Evolutionary conservation across 2,797 vertebrate species (phyloP).

Genomic region (Choloepus didactylus): DNA sequence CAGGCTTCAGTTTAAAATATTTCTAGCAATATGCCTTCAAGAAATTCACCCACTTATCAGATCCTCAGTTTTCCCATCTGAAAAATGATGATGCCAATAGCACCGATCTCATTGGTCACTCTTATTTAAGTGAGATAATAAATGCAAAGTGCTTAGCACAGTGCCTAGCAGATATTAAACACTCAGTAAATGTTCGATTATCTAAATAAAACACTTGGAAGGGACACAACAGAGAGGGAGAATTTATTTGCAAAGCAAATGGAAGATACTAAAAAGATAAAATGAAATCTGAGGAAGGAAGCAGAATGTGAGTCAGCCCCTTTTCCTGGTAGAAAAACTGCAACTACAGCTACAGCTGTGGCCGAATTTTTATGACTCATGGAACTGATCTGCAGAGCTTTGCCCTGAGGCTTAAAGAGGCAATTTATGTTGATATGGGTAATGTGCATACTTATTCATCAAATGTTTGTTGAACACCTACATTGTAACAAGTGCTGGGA

Average conservation of each 20-base stretch:
- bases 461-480: background rate
- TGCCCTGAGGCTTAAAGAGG: background rate
- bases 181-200: background rate
- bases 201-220: background rate
- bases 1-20: no score
- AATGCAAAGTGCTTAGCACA: no score
- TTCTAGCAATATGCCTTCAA: no score
- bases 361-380: background rate
- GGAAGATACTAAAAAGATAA: background rate
- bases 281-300: background rate
- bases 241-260: background rate
- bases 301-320: background rate
- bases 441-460: background rate
- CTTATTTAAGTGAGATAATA: no score
- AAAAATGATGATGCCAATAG: no score
- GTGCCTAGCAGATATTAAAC: background rate
- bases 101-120: no score
- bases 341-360: background rate
- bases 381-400: background rate
- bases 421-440: background rate
- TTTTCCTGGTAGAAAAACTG: background rate
- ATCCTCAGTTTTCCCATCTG: no score
- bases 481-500: background rate
- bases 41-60: no score
- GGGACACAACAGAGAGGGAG: background rate